Conservation (phyloP, 2,888 invertebrate genomes). For the Rotaria macrura region DNA sequence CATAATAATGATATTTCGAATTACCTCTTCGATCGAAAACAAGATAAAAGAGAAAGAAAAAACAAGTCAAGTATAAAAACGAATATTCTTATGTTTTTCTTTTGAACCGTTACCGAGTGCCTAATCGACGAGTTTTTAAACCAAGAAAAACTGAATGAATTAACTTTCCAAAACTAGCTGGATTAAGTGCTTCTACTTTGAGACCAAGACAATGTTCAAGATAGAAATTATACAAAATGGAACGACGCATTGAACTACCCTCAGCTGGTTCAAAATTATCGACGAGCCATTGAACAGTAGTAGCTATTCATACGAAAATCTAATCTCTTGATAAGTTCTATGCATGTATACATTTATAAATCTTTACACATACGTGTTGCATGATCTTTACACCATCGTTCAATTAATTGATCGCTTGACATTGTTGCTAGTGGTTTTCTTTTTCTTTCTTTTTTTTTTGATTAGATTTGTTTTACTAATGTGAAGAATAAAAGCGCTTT, state of each 20-base stretch:
- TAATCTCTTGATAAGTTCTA: background rate
- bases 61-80: no score
- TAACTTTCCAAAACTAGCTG: constrained; percentile 19
- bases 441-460: no score
- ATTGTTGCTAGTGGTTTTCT: background rate
- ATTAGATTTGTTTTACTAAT: background rate
- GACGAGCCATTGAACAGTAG: constrained; percentile 63
- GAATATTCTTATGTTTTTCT: background rate
- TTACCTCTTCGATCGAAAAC: background rate
- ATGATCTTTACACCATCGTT: constrained; percentile 19
- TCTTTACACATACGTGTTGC: background rate
- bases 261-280: constrained; percentile 81
- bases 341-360: no score
- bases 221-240: constrained; percentile 18
- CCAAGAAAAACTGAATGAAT: constrained; percentile 21
- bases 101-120: background rate
- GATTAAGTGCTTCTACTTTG: background rate
- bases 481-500: background rate
- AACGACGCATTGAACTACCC: background rate
- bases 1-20: constrained; percentile 25
- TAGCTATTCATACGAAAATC: background rate
- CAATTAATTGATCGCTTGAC: constrained; percentile 6
- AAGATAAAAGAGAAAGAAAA: background rate
- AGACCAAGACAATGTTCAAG: constrained; percentile 6
- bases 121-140: background rate